Evolutionary conservation across 2,797 vertebrate species (phyloP).

Genomic region (Rhinichthys osculus): DNA sequence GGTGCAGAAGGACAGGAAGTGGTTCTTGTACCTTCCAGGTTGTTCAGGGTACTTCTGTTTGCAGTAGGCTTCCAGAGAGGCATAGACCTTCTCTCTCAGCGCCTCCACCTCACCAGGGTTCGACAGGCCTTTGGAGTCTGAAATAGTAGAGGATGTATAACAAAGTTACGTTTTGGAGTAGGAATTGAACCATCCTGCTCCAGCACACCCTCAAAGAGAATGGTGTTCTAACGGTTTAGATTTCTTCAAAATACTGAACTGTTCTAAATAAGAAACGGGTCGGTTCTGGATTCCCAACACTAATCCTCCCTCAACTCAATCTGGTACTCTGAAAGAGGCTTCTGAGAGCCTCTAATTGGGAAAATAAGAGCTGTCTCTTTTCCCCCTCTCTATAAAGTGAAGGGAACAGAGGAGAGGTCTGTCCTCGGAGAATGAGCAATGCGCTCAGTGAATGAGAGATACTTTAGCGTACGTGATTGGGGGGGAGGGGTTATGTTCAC

Average conservation of each 20-base stretch:
- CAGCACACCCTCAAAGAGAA: background rate
- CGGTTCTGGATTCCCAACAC: no score
- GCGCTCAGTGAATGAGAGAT: background rate
- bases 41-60: constrained; percentile 99
- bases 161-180: constrained; percentile 16
- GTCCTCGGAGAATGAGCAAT: constrained; percentile 45
- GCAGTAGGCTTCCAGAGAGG: constrained; percentile 96
- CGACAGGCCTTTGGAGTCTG: constrained; percentile 97
- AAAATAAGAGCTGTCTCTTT: constrained; percentile 48
- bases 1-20: background rate
- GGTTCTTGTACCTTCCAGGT: constrained; percentile 89
- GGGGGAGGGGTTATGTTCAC: background rate
- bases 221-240: background rate
- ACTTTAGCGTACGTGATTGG: background rate
- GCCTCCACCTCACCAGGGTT: constrained; percentile 95
- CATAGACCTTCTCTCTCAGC: constrained; percentile 96
- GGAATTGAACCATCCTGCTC: constrained; percentile 15
- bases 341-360: constrained; percentile 52
- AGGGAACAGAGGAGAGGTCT: constrained; percentile 67
- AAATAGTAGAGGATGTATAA: constrained; percentile 15
- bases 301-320: constrained; percentile 19
- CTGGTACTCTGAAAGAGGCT: constrained; percentile 15
- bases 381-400: constrained; percentile 25
- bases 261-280: background rate
- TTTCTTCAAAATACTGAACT: background rate